Evolutionary conservation across 2,113 vertebrate species (phyloP).

Genomic region (Mustela nigripes): DNA sequence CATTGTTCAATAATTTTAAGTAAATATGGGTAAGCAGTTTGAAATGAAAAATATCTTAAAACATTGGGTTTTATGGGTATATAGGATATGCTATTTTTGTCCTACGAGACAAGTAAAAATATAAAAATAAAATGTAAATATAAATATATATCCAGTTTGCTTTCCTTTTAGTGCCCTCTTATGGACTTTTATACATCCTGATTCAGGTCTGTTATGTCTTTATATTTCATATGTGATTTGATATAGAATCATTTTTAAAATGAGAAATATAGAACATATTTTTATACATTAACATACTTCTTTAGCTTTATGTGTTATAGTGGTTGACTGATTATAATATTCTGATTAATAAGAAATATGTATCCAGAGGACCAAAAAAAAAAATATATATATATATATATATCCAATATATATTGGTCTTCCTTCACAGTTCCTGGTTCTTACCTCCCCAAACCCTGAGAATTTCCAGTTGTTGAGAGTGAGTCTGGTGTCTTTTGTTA

Average conservation of each 20-base stretch:
- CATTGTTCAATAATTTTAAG: neutral
- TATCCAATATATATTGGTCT: neutral
- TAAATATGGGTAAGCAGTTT: neutral
- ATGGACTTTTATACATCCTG: neutral
- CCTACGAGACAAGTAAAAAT: neutral
- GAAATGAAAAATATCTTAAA: neutral
- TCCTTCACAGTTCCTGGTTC: neutral
- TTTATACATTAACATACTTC: neutral
- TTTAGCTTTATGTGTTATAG: neutral
- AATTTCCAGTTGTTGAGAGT: neutral
- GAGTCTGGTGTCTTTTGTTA: neutral
- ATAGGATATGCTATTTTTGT: neutral
- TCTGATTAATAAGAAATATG: neutral
- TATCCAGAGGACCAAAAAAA: neutral
- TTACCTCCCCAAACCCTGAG: neutral
- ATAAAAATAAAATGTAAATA: too few relatives aligned
- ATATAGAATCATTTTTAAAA: slow-evolving; percentile 19
- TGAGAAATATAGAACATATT: neutral
- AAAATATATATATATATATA: neutral
- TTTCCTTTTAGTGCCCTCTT: slow-evolving; percentile 44
- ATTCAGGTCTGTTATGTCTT: neutral
- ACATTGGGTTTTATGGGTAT: neutral
- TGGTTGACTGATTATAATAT: neutral
- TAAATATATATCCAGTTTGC: neutral
- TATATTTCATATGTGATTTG: slow-evolving; percentile 3